Percentiles rank a stretch among this genome's conserved stretches.
phyloP scores from a whole-genome alignment of 2,113 vertebrate species.

The Accipiter virgatus region DNA sequence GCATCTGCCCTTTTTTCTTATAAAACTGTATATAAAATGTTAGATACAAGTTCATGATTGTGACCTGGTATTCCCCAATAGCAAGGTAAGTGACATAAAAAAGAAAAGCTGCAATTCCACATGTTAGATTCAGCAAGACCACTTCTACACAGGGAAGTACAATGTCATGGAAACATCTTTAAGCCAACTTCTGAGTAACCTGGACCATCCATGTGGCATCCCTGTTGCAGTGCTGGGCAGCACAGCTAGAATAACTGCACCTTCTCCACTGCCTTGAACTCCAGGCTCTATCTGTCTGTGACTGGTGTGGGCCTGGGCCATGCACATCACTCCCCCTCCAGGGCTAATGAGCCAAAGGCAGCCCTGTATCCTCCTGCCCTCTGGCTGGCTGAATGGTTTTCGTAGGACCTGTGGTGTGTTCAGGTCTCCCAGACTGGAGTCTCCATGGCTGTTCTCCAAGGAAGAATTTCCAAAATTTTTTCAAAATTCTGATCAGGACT shows the following conservation, averaged over 20 bases:
- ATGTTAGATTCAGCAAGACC: neutral
- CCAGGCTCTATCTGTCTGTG: neutral
- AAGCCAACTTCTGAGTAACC: neutral
- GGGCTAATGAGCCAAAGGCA: neutral
- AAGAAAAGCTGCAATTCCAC: neutral
- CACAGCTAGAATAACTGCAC: neutral
- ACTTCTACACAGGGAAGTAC: neutral
- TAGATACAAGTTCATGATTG: neutral
- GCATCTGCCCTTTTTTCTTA: neutral
- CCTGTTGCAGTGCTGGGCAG: neutral
- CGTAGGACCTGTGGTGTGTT: neutral
- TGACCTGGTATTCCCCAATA: neutral
- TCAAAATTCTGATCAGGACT: neutral
- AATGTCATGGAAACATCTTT: neutral
- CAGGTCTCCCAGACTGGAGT: neutral
- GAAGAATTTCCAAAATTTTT: neutral
- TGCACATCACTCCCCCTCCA: neutral
- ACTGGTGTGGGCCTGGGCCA: neutral
- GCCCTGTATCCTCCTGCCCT: neutral
- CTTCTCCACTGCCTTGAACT: neutral
- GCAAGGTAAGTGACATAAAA: neutral
- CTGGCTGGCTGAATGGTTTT: neutral
- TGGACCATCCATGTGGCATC: neutral
- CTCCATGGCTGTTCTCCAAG: neutral
- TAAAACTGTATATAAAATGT: neutral